Conservation (phyloP, 2,888 invertebrate species). For the Hirtodrosophila trivittata region DNA sequence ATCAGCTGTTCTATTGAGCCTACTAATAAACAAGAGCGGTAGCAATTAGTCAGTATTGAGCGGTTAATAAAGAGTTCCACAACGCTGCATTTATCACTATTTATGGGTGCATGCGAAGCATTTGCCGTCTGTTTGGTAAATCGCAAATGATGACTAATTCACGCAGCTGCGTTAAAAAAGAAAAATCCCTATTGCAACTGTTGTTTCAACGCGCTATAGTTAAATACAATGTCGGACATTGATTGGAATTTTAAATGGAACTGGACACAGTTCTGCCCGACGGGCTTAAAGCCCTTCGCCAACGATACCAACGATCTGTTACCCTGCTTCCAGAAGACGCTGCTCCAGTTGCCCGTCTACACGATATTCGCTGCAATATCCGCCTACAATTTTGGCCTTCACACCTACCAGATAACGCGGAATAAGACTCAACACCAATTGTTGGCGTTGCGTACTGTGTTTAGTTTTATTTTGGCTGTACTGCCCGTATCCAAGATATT, state of each 20-base stretch:
- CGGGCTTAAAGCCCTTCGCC: constrained; percentile 89
- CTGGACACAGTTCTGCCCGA: constrained; percentile 91
- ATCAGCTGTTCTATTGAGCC: constrained; percentile 36
- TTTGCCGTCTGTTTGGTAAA: constrained; percentile 8
- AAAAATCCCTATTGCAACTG: constrained; percentile 10
- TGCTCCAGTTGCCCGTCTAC: constrained; percentile 90
- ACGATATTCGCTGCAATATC: constrained; percentile 90
- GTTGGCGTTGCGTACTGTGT: constrained; percentile 87
- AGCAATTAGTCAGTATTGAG: constrained; percentile 30
- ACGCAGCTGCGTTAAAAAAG: constrained; percentile 29
- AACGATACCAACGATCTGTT: constrained; percentile 89
- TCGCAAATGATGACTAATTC: constrained; percentile 69
- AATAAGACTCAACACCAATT: constrained; percentile 87
- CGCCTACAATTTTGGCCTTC: constrained; percentile 91
- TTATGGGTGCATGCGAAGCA: constrained; percentile 16
- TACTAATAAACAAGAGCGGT: constrained; percentile 40
- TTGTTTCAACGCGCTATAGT: constrained; percentile 7
- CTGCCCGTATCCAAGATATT: constrained; percentile 89
- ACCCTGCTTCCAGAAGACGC: constrained; percentile 93
- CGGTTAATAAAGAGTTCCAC: constrained; percentile 34
- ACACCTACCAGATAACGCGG: constrained; percentile 85
- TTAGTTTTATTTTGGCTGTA: constrained; percentile 87
- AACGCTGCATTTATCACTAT: constrained; percentile 36
- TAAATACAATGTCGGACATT: constrained; percentile 44
- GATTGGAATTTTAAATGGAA: constrained; percentile 85